These are phyloP conservation scores for Meriones psammophilus DNA, from an alignment of 2,797 vertebrate species.

Conservation along the genomic window DNA sequence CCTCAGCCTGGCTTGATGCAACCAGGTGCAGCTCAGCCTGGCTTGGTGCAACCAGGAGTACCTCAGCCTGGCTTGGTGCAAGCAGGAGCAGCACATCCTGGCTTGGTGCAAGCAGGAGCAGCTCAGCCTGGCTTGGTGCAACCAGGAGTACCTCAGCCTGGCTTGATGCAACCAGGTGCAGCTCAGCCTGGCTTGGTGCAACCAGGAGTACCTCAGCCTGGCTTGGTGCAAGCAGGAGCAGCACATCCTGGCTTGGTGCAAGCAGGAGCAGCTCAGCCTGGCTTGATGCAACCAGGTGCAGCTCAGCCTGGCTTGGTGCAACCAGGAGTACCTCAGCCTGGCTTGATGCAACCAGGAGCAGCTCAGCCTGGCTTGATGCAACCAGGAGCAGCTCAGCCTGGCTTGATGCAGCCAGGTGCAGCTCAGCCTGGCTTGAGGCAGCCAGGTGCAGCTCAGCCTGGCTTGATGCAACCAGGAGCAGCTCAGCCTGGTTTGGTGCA, in stretches of 20 bases:
- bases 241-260: background rate
- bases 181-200: too few relatives aligned
- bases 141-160: too few relatives aligned
- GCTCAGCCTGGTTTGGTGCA: background rate
- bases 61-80: too few relatives aligned
- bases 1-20: too few relatives aligned
- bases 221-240: background rate
- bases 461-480: background rate
- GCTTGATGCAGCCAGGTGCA: background rate
- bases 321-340: background rate
- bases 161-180: too few relatives aligned
- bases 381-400: background rate
- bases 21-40: too few relatives aligned
- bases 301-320: background rate
- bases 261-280: background rate
- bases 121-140: too few relatives aligned
- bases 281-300: background rate
- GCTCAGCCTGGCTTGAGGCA: background rate
- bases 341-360: background rate
- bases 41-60: too few relatives aligned
- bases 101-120: too few relatives aligned
- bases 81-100: too few relatives aligned
- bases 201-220: too few relatives aligned
- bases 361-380: too few relatives aligned
- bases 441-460: background rate